Conservation (phyloP, 2,888 invertebrate species). For the Hypselothyrea guttata region DNA sequence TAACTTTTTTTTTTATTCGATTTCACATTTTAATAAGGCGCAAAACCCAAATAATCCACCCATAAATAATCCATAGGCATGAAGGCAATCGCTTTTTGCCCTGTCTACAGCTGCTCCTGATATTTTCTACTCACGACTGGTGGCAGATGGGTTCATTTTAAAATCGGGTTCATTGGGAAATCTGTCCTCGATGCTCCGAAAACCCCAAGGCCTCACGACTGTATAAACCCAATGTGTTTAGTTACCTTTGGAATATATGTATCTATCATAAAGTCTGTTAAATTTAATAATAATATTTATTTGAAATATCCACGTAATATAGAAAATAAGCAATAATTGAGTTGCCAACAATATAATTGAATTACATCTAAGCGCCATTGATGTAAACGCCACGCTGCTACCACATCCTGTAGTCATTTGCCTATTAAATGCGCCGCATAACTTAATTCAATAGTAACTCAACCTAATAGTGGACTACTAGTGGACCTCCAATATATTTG, state of each 20-base stretch:
- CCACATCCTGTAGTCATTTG: conserved; percentile 9
- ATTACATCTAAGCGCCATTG: conserved; percentile 30
- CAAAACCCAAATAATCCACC: conserved; percentile 31
- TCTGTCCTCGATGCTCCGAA: too few species aligned
- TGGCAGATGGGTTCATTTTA: conserved; percentile 13
- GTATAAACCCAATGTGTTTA: too few species aligned
- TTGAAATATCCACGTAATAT: too few species aligned
- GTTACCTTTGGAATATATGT: too few species aligned
- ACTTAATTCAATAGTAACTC: conserved; percentile 26
- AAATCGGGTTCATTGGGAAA: not conserved
- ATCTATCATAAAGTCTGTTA: too few species aligned
- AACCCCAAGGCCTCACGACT: too few species aligned
- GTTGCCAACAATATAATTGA: conserved; percentile 14
- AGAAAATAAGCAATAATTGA: too few species aligned
- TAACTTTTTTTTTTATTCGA: too few species aligned
- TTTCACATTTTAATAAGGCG: conserved; percentile 27
- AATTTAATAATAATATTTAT: too few species aligned
- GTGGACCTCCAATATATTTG: too few species aligned
- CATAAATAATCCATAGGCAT: conserved; percentile 60
- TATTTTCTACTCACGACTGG: not conserved
- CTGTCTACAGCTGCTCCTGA: not conserved
- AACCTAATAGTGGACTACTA: not conserved
- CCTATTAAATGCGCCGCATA: conserved; percentile 25
- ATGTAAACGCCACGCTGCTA: not conserved
- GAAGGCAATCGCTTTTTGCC: not conserved